phyloP scores from a whole-genome alignment of 2,888 invertebrate species.

The Liopterus haemorrhoidalis region DNA sequence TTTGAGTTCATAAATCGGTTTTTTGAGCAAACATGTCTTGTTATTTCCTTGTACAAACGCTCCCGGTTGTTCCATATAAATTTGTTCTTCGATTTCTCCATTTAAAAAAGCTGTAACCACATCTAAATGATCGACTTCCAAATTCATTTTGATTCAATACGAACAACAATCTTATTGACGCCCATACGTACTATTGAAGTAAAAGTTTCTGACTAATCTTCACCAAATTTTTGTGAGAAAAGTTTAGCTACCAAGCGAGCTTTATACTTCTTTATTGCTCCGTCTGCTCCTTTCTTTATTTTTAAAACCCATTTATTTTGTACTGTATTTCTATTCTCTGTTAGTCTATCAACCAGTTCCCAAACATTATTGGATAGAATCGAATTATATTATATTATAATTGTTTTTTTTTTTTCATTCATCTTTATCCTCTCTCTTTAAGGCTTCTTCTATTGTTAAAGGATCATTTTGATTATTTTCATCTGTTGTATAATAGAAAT shows the following conservation, averaged over 20 bases:
- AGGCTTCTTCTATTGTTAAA: too few species aligned
- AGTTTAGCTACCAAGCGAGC: constrained; percentile 33
- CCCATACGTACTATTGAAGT: constrained; percentile 31
- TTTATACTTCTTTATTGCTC: too few species aligned
- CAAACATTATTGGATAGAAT: constrained; percentile 21
- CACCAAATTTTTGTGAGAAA: constrained; percentile 29
- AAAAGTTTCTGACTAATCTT: constrained; percentile 35
- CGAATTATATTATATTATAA: constrained; percentile 22
- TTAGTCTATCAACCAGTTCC: constrained; percentile 18
- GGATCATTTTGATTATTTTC: too few species aligned
- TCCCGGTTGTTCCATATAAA: constrained; percentile 32
- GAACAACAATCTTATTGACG: constrained; percentile 29
- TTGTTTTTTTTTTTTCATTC: constrained; percentile 28
- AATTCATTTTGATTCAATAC: constrained; percentile 27
- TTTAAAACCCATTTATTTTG: constrained; percentile 26
- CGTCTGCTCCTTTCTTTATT: too few species aligned
- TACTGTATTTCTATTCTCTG: constrained; percentile 21
- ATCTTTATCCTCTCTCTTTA: too few species aligned
- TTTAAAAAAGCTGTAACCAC: constrained; percentile 35
- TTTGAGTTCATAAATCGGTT: constrained; percentile 29
- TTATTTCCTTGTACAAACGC: constrained; percentile 15
- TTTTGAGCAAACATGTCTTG: constrained; percentile 25
- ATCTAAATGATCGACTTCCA: constrained; percentile 33
- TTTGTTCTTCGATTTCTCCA: constrained; percentile 32
- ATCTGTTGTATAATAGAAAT: too few species aligned